Evolutionary conservation across 1,140 invertebrate genomes (phyloP).

Genomic region (Streblospio benedicti): DNA sequence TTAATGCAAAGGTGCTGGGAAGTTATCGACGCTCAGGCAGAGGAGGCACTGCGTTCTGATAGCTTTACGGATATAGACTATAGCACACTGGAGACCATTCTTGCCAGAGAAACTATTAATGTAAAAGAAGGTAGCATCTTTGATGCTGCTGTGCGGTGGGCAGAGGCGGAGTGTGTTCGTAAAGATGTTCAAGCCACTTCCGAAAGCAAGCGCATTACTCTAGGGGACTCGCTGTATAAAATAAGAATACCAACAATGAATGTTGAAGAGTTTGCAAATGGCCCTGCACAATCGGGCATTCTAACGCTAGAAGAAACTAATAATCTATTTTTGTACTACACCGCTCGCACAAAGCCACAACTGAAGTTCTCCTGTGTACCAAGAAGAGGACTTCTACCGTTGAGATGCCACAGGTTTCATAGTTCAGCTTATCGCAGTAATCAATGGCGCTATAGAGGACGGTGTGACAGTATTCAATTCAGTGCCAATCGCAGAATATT

Average conservation of each 20-base stretch:
- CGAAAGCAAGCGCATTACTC: constrained; percentile 61
- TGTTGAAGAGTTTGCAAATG: constrained; percentile 73
- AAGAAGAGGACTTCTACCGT: constrained; percentile 75
- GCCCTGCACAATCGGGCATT: constrained; percentile 61
- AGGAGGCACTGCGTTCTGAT: constrained; percentile 71
- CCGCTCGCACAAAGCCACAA: constrained; percentile 63
- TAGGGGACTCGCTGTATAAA: constrained; percentile 62
- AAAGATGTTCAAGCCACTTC: constrained; percentile 58
- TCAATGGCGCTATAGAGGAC: constrained; percentile 84
- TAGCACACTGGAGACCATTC: constrained; percentile 66
- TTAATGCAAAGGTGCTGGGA: constrained; percentile 72
- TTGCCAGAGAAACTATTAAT: constrained; percentile 72
- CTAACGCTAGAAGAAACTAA: constrained; percentile 66
- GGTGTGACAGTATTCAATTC: constrained; percentile 76
- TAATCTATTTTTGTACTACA: constrained; percentile 73
- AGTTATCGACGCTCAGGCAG: constrained; percentile 80
- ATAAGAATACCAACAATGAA: constrained; percentile 78
- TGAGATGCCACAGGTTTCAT: constrained; percentile 86
- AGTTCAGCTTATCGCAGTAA: constrained; percentile 92
- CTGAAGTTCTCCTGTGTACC: constrained; percentile 71
- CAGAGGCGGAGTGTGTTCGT: constrained; percentile 66
- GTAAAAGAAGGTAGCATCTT: constrained; percentile 73
- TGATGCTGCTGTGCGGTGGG: constrained; percentile 62
- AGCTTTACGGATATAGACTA: constrained; percentile 78
- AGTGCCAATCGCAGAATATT: constrained; percentile 71